A percentile compares a stretch with the other conserved stretches of the same genome.
These are phyloP conservation scores for Cavia aperea DNA, from an alignment of 2,113 vertebrate genomes.

Conservation along the genomic window DNA sequence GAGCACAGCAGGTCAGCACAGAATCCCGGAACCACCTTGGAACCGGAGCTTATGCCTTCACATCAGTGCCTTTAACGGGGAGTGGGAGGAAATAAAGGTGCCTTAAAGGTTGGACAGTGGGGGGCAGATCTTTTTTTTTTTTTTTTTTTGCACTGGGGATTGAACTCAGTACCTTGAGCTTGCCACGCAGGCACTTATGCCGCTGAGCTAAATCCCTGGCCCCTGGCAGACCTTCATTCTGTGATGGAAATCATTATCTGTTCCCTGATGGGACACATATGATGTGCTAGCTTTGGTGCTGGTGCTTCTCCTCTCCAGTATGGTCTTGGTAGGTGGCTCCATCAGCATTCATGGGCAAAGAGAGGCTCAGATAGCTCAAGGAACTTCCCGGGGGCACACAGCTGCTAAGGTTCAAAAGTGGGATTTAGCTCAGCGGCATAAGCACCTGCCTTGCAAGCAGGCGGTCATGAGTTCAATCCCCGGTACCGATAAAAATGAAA, in stretches of 20 bases:
- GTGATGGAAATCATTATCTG: not conserved
- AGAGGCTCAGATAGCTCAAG: conserved; percentile 6
- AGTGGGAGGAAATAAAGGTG: not conserved
- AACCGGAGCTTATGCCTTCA: not conserved
- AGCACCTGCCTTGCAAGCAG: too few relatives aligned
- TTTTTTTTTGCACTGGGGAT: too few relatives aligned
- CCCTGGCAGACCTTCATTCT: not conserved
- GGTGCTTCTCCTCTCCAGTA: not conserved
- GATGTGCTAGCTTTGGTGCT: not conserved
- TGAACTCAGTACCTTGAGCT: too few relatives aligned
- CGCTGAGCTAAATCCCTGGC: too few relatives aligned
- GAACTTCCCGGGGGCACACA: not conserved
- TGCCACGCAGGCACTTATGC: too few relatives aligned
- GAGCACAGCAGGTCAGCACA: not conserved
- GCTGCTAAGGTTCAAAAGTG: not conserved
- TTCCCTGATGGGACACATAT: not conserved
- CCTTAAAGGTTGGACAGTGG: not conserved
- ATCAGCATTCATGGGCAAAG: not conserved
- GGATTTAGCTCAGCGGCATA: too few relatives aligned
- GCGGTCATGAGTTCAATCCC: too few relatives aligned
- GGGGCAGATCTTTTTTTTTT: not conserved
- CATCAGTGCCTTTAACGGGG: not conserved
- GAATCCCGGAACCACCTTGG: not conserved
- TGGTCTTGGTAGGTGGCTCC: not conserved
- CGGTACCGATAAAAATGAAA: too few relatives aligned